Conservation (phyloP, 2,797 vertebrate species). For the Myripristis jacobus region DNA sequence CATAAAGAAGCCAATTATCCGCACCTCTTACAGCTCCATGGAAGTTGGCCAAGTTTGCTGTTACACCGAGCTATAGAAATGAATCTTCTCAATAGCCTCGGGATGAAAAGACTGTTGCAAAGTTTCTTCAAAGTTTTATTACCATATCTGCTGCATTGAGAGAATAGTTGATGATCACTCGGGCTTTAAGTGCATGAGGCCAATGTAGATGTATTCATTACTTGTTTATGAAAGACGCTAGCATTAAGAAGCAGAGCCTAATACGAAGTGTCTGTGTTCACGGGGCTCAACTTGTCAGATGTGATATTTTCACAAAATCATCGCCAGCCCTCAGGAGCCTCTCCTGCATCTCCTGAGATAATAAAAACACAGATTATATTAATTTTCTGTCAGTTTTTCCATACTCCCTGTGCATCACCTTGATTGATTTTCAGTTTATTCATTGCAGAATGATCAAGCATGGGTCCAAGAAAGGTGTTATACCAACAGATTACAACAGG, state of each 20-base stretch:
- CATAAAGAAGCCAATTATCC: conserved; percentile 58
- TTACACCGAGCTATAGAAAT: conserved; percentile 59
- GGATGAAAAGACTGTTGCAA: conserved; percentile 55
- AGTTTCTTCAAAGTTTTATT: conserved; percentile 68
- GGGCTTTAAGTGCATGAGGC: conserved; percentile 59
- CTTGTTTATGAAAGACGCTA: conserved; percentile 57
- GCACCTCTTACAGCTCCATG: conserved; percentile 54
- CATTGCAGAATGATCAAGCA: conserved; percentile 62
- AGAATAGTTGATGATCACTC: conserved; percentile 62
- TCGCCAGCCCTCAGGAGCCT: conserved; percentile 38
- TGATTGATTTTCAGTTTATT: conserved; percentile 76
- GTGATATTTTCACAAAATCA: conserved; percentile 47
- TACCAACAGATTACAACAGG: conserved; percentile 54
- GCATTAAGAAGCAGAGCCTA: conserved; percentile 40
- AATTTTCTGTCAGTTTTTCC: conserved; percentile 68
- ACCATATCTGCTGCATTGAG: conserved; percentile 67
- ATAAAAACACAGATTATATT: conserved; percentile 72
- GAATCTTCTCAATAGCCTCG: conserved; percentile 64
- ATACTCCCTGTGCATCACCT: conserved; percentile 54
- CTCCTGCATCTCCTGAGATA: conserved; percentile 54
- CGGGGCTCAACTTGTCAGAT: conserved; percentile 62
- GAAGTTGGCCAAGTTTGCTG: conserved; percentile 57
- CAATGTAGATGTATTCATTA: conserved; percentile 63
- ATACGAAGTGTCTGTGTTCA: conserved; percentile 47
- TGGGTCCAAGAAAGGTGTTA: conserved; percentile 57